Evolutionary conservation across 2,888 invertebrate genomes (phyloP).

Genomic region (Tanypteryx hageni): DNA sequence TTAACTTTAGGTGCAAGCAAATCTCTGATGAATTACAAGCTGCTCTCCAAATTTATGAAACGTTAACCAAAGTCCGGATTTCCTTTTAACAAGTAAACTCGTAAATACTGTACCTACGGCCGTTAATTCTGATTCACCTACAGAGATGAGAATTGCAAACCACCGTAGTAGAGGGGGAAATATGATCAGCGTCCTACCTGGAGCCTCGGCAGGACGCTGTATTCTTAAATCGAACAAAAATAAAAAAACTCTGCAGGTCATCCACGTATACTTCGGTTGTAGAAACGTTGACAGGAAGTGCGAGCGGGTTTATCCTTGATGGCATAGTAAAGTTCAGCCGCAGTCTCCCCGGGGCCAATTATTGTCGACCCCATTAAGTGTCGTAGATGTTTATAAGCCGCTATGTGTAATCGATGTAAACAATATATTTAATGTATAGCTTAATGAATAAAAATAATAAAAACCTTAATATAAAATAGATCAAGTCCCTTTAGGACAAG

Average conservation of each 20-base stretch:
- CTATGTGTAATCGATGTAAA: constrained; percentile 51
- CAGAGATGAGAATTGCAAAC: neutral
- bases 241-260: neutral
- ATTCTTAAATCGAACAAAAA: neutral
- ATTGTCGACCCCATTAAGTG: constrained; percentile 36
- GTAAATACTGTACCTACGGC: too few relatives aligned
- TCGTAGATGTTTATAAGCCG: constrained; percentile 52
- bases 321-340: constrained; percentile 24
- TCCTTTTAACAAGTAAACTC: too few relatives aligned
- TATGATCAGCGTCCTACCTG: constrained; percentile 62
- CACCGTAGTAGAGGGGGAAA: neutral
- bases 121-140: neutral
- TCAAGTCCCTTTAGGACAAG: constrained; percentile 25
- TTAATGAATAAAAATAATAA: neutral
- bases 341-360: neutral
- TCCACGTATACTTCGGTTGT: constrained; percentile 20
- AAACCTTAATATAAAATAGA: constrained; percentile 28
- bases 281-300: neutral
- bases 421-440: constrained; percentile 54
- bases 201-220: constrained; percentile 65
- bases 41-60: too few relatives aligned
- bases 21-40: too few relatives aligned
- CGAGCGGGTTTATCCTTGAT: constrained; percentile 15
- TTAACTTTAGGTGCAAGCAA: neutral
- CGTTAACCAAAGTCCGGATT: too few relatives aligned